A percentile compares a stretch with the other conserved stretches of the same genome.
These are phyloP conservation scores for Furnarius figulus DNA, from an alignment of 2,113 vertebrate genomes.

Conservation along the genomic window DNA sequence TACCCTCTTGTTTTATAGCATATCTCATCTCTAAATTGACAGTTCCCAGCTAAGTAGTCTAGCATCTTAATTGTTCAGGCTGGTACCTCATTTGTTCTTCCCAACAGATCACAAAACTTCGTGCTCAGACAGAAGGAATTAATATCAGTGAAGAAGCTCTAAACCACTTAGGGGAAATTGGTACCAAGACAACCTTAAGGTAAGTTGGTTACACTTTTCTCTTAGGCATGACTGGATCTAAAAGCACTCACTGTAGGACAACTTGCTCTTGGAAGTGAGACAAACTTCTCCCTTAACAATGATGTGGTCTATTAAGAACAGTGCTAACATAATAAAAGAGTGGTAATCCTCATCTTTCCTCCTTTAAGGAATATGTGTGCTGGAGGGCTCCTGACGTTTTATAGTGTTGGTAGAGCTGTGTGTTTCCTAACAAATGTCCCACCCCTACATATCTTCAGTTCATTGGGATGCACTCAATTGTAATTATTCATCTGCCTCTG, in stretches of 20 bases:
- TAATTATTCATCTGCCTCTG: background rate
- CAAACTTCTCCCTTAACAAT: background rate
- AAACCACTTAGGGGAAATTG: constrained; percentile 91
- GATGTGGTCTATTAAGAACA: background rate
- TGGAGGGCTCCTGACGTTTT: background rate
- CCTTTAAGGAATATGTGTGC: background rate
- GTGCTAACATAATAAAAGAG: background rate
- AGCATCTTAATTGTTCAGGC: background rate
- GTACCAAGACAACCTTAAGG: constrained; percentile 96
- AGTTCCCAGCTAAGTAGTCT: background rate
- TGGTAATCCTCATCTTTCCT: background rate
- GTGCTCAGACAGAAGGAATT: constrained; percentile 94
- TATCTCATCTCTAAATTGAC: background rate
- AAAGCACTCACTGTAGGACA: background rate
- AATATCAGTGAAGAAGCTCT: constrained; percentile 92
- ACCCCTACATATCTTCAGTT: background rate
- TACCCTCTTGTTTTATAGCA: background rate
- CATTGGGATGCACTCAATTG: background rate
- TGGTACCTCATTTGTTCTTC: background rate
- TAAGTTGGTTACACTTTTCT: constrained; percentile 51
- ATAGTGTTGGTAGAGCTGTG: background rate
- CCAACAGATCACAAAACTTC: constrained; percentile 94
- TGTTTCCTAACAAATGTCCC: background rate
- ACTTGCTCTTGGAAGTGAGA: background rate
- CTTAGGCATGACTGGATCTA: background rate